phyloP scores from a whole-genome alignment of 1,140 invertebrate genomes.

The Zaprionus ghesquierei region DNA sequence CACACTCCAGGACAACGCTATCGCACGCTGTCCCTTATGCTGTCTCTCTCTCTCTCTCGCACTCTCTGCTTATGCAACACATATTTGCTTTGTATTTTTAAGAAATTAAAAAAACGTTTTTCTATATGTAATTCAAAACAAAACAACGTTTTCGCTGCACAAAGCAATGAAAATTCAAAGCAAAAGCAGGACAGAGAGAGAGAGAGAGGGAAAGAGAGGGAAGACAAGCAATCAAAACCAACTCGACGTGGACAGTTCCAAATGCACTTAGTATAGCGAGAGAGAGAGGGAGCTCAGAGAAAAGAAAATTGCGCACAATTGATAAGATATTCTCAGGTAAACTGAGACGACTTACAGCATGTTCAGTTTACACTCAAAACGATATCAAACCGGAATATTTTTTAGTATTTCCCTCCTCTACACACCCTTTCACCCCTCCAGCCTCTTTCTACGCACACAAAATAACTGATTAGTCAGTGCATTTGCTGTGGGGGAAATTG shows the following conservation, averaged over 20 bases:
- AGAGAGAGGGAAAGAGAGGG: constrained; percentile 6
- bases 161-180: constrained; percentile 37
- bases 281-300: background rate
- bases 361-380: background rate
- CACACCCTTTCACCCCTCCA: too few species aligned
- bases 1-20: constrained; percentile 4
- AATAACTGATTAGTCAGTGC: constrained; percentile 29
- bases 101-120: constrained; percentile 70
- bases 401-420: background rate
- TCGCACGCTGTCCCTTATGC: background rate
- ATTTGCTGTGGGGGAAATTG: constrained; percentile 50
- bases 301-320: background rate
- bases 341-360: background rate
- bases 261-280: constrained; percentile 24
- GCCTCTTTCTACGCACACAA: constrained; percentile 18
- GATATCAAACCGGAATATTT: background rate
- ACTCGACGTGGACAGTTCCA: constrained; percentile 18
- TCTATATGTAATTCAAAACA: constrained; percentile 31
- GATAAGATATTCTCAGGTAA: background rate
- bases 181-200: constrained; percentile 15
- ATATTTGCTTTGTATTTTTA: constrained; percentile 80
- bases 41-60: background rate
- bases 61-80: constrained; percentile 47
- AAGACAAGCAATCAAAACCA: constrained; percentile 54
- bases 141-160: constrained; percentile 12